These are phyloP conservation scores for Pitangus sulphuratus DNA, from an alignment of 2,797 vertebrate genomes.

Conservation along the genomic window DNA sequence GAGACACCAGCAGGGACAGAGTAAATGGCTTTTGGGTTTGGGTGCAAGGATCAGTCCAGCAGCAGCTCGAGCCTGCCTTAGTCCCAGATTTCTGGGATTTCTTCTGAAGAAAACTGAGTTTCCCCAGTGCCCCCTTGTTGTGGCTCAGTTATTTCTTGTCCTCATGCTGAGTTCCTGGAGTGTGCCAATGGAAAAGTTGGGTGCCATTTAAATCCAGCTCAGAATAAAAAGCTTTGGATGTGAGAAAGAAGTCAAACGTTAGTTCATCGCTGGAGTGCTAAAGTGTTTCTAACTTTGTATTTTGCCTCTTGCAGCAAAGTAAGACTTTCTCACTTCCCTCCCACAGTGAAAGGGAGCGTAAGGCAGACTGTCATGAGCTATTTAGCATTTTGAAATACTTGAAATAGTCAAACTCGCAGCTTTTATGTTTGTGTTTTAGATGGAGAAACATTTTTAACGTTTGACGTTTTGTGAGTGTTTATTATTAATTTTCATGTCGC, in stretches of 20 bases:
- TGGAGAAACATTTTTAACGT: constrained; percentile 42
- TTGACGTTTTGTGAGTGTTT: constrained; percentile 36
- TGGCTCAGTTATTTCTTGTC: not conserved
- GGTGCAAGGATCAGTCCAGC: not conserved
- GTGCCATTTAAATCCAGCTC: constrained; percentile 19
- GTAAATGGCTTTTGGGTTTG: not conserved
- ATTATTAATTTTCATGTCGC: constrained; percentile 32
- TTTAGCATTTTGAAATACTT: constrained; percentile 50
- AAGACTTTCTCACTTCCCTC: constrained; percentile 61
- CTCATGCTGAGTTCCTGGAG: not conserved
- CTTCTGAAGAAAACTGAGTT: not conserved
- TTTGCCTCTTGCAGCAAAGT: constrained; percentile 54
- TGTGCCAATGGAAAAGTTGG: not conserved
- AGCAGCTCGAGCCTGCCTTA: too few species aligned
- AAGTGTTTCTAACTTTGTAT: constrained; percentile 63
- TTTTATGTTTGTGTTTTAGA: constrained; percentile 58
- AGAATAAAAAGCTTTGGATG: constrained; percentile 24
- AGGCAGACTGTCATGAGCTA: constrained; percentile 62
- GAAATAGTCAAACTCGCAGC: constrained; percentile 53
- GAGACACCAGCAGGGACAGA: not conserved
- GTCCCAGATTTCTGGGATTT: not conserved
- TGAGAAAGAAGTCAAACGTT: constrained; percentile 45
- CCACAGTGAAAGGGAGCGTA: constrained; percentile 45
- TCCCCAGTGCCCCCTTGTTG: not conserved
- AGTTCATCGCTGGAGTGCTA: constrained; percentile 38